Evolutionary conservation across 64 coral and sea anemone genomes (phyloP).

Genomic region (Porites lutea): DNA sequence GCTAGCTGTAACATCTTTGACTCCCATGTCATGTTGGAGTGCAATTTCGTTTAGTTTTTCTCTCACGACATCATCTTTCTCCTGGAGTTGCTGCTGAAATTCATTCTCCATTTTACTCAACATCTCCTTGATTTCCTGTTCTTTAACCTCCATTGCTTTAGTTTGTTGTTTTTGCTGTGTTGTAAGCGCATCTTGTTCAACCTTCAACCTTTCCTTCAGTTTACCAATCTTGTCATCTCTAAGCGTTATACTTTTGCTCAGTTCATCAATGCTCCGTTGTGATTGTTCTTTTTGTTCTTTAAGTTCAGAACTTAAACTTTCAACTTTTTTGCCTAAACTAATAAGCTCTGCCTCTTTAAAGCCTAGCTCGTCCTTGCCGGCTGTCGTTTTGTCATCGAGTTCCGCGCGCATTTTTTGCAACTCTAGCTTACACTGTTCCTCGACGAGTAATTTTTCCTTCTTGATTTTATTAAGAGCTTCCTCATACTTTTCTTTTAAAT

Average conservation of each 20-base stretch:
- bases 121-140: conserved; percentile 60
- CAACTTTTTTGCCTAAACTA: conserved; percentile 50
- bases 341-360: conserved; percentile 59
- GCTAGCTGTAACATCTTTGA: conserved; percentile 82
- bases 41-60: conserved; percentile 78
- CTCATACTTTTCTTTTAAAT: conserved; percentile 49
- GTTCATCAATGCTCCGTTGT: conserved; percentile 73
- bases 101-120: conserved; percentile 50
- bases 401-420: conserved; percentile 64
- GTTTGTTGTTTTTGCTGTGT: conserved; percentile 53
- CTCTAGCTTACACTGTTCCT: conserved; percentile 73
- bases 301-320: conserved; percentile 54
- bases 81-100: conserved; percentile 65
- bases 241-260: conserved; percentile 79
- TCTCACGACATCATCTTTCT: conserved; percentile 72
- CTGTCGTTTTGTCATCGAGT: conserved; percentile 49
- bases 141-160: conserved; percentile 61
- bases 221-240: conserved; percentile 84
- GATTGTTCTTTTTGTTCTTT: conserved; percentile 46
- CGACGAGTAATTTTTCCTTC: conserved; percentile 73
- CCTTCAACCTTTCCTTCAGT: conserved; percentile 78
- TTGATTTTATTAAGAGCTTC: not conserved
- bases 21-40: conserved; percentile 76
- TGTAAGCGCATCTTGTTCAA: conserved; percentile 57
- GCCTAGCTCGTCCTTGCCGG: conserved; percentile 54